Evolutionary conservation across 2,888 invertebrate species (phyloP).

Genomic region (Xestia c-nigrum): DNA sequence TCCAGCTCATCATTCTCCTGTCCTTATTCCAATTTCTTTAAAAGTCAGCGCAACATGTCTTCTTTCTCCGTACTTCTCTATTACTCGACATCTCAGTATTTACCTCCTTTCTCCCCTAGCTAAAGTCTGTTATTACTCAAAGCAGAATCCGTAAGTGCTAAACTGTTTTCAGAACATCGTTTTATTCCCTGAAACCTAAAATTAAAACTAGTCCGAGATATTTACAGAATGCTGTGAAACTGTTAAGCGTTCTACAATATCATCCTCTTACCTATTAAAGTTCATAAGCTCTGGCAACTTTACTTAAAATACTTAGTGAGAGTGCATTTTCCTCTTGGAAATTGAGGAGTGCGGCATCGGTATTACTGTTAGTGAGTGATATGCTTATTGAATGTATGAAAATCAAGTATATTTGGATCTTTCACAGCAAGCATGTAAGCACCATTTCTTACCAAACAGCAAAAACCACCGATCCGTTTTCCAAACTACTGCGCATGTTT

Average conservation of each 20-base stretch:
- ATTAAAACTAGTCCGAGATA: slow-evolving; percentile 21
- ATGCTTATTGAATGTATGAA: background rate
- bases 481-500: background rate
- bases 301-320: slow-evolving; percentile 32
- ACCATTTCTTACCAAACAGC: background rate
- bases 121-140: background rate
- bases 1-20: background rate
- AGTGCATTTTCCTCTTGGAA: slow-evolving; percentile 18
- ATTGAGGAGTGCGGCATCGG: background rate
- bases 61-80: too few species aligned
- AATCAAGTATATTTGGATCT: background rate
- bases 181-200: background rate
- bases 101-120: background rate
- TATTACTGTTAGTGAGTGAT: background rate
- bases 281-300: slow-evolving; percentile 40
- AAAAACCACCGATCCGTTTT: background rate
- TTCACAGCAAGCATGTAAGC: background rate
- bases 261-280: slow-evolving; percentile 37
- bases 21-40: too few species aligned
- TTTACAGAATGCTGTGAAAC: background rate
- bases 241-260: slow-evolving; percentile 16
- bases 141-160: background rate
- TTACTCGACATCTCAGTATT: too few species aligned
- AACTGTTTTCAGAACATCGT: background rate
- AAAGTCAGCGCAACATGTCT: too few species aligned